A percentile compares a stretch with the other conserved stretches of the same genome.
phyloP scores from a whole-genome alignment of 2,113 vertebrate species.

The Lota lota region DNA sequence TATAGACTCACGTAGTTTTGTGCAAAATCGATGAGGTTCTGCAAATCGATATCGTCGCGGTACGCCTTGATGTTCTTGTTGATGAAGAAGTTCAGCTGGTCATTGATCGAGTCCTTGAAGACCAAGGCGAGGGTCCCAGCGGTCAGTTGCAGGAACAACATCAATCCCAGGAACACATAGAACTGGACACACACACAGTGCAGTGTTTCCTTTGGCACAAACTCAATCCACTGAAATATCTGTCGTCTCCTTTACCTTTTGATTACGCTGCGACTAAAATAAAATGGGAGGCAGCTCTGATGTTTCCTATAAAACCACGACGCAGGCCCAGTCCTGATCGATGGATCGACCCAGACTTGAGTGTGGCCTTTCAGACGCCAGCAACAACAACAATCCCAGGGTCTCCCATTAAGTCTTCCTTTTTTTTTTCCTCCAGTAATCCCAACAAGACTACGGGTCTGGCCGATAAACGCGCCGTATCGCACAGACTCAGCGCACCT shows the following conservation, averaged over 20 bases:
- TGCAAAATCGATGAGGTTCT: slow-evolving; percentile 92
- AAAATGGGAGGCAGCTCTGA: slow-evolving; percentile 13
- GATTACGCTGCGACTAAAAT: too few relatives aligned
- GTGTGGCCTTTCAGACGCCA: neutral
- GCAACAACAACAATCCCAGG: slow-evolving; percentile 41
- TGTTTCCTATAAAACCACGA: neutral
- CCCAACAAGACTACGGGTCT: slow-evolving; percentile 41
- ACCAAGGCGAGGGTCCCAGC: slow-evolving; percentile 88
- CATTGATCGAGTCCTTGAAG: slow-evolving; percentile 94
- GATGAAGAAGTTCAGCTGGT: slow-evolving; percentile 92
- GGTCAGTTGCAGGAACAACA: slow-evolving; percentile 90
- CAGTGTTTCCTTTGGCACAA: slow-evolving; percentile 4
- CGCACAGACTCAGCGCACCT: neutral
- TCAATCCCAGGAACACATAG: slow-evolving; percentile 89
- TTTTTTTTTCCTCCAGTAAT: slow-evolving; percentile 74
- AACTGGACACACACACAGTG: slow-evolving; percentile 70
- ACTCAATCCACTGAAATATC: too few relatives aligned
- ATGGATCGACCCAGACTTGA: too few relatives aligned
- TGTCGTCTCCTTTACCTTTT: too few relatives aligned
- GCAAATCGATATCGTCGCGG: slow-evolving; percentile 89
- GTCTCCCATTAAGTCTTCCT: slow-evolving; percentile 41
- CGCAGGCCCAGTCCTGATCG: slow-evolving; percentile 1
- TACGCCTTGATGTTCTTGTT: slow-evolving; percentile 92
- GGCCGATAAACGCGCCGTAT: slow-evolving; percentile 55
- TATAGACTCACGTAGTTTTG: slow-evolving; percentile 86